Percentiles rank a stretch among this genome's conserved stretches.
Conservation (phyloP, 2,113 vertebrate genomes). For the Otus sunia region DNA sequence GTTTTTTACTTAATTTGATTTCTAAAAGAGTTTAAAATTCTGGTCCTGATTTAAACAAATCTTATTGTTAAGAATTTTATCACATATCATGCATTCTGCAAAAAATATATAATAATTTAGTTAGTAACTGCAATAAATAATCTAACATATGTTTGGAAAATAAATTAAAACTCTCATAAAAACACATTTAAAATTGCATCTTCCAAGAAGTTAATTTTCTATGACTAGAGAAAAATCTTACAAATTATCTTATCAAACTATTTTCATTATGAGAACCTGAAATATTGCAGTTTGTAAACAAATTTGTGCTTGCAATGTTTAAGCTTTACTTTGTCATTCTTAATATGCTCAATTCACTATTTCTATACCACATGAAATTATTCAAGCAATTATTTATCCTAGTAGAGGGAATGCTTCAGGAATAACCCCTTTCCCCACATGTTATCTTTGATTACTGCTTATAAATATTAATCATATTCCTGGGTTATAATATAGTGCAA, state of each 20-base stretch:
- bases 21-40: conserved; percentile 25
- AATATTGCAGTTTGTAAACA: conserved; percentile 22
- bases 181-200: not conserved
- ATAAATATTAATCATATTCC: conserved; percentile 6
- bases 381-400: conserved; percentile 20
- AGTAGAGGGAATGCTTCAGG: not conserved
- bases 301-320: conserved; percentile 19
- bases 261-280: conserved; percentile 38
- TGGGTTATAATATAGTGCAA: not conserved
- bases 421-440: not conserved
- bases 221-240: not conserved
- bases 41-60: not conserved
- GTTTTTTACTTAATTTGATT: conserved; percentile 19
- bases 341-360: conserved; percentile 34
- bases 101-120: conserved; percentile 51
- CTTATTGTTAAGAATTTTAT: conserved; percentile 34
- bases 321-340: conserved; percentile 46
- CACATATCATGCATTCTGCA: conserved; percentile 27
- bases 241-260: conserved; percentile 35
- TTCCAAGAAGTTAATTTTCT: conserved; percentile 27
- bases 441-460: not conserved
- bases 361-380: conserved; percentile 36
- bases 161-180: conserved; percentile 33
- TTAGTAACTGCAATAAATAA: conserved; percentile 57
- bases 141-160: not conserved